Percentiles rank a stretch among this genome's conserved stretches.
Conservation (phyloP, 1,140 invertebrate genomes). For the Lethocerus indicus region DNA sequence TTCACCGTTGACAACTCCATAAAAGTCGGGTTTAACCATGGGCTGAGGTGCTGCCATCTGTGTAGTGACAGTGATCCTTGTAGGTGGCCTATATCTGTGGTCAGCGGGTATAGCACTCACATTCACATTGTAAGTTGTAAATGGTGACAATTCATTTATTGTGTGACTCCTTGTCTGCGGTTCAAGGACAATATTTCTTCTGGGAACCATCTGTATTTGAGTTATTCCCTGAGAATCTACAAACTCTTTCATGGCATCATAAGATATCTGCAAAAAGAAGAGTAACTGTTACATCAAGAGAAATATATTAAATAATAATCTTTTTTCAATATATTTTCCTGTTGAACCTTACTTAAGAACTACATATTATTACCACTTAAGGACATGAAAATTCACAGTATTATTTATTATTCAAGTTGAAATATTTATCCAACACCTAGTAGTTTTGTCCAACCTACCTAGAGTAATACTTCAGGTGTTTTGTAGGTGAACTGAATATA, state of each 20-base stretch:
- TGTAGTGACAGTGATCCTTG: constrained; percentile 86
- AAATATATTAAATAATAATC: no score
- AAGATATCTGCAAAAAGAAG: constrained; percentile 43
- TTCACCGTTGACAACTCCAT: constrained; percentile 67
- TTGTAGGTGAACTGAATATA: no score
- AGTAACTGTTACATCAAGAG: neutral
- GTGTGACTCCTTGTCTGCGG: constrained; percentile 47
- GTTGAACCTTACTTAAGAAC: no score
- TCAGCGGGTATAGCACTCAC: constrained; percentile 79
- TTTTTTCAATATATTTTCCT: no score
- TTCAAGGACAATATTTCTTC: constrained; percentile 50
- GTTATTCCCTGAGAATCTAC: constrained; percentile 86
- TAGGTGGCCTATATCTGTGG: constrained; percentile 67
- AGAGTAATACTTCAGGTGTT: no score
- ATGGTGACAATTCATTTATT: constrained; percentile 77
- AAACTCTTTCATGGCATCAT: constrained; percentile 87
- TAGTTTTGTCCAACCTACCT: no score
- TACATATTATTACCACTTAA: no score
- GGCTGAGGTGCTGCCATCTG: constrained; percentile 92
- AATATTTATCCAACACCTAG: no score
- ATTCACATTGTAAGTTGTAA: constrained; percentile 89
- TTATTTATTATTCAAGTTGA: no score
- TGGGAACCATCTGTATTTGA: constrained; percentile 66
- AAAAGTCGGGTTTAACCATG: constrained; percentile 89
- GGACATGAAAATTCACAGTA: no score